A percentile compares a stretch with the other conserved stretches of the same genome.
These are phyloP conservation scores for Microcebus lehilahytsara DNA, from an alignment of 2,113 vertebrate species.

Conservation along the genomic window DNA sequence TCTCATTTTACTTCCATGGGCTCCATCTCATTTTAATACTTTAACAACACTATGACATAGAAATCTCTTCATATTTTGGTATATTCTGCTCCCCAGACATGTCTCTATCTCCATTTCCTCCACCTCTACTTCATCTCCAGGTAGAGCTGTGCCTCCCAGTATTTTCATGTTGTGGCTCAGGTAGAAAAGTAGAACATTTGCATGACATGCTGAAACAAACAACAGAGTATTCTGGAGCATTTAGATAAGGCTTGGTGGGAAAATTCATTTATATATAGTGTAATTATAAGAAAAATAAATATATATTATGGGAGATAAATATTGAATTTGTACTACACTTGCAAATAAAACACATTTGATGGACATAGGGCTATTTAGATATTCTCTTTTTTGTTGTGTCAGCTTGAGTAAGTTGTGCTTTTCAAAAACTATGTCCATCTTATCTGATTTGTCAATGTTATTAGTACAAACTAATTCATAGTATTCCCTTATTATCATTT, in stretches of 20 bases:
- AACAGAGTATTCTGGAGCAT: not conserved
- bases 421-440: not conserved
- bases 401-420: not conserved
- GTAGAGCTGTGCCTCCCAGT: not conserved
- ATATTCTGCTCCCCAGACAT: not conserved
- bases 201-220: not conserved
- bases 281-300: conserved; percentile 21
- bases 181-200: not conserved
- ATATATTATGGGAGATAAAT: not conserved
- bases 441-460: not conserved
- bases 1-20: not conserved
- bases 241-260: not conserved
- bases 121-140: not conserved
- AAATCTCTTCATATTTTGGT: not conserved
- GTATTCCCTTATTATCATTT: not conserved
- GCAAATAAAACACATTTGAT: not conserved
- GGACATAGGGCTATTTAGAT: too few species aligned
- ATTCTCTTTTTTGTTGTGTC: not conserved
- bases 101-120: not conserved
- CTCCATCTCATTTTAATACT: not conserved
- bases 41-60: not conserved
- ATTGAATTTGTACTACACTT: not conserved
- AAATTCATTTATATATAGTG: not conserved
- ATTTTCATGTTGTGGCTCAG: not conserved
- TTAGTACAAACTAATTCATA: not conserved